Evolutionary conservation across 1,140 invertebrate species (phyloP).

Genomic region (Teleopsis dalmanni): DNA sequence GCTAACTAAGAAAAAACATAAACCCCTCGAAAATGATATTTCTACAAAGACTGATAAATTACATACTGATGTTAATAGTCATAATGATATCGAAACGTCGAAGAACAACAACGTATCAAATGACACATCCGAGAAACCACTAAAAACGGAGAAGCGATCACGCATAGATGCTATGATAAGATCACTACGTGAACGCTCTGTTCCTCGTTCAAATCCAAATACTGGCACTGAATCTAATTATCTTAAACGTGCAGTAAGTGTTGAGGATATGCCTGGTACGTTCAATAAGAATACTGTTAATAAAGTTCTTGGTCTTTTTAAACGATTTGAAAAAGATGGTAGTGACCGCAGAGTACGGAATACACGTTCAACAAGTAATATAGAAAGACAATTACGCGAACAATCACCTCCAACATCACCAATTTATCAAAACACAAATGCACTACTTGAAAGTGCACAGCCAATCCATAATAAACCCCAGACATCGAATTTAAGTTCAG

Average conservation of each 20-base stretch:
- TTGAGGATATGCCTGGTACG: slow-evolving; percentile 54
- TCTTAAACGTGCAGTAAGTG: slow-evolving; percentile 60
- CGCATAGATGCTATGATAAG: slow-evolving; percentile 49
- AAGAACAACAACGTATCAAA: neutral
- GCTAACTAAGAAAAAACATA: slow-evolving; percentile 23
- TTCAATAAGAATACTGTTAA: slow-evolving; percentile 54
- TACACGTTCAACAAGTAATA: slow-evolving; percentile 38
- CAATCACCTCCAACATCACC: slow-evolving; percentile 20
- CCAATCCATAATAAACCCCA: slow-evolving; percentile 24
- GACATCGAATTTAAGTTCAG: slow-evolving; percentile 6
- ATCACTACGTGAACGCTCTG: slow-evolving; percentile 55
- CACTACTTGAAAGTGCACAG: slow-evolving; percentile 23
- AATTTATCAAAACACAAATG: slow-evolving; percentile 33
- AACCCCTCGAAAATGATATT: slow-evolving; percentile 12
- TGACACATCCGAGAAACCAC: slow-evolving; percentile 18
- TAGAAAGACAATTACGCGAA: slow-evolving; percentile 27
- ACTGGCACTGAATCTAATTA: slow-evolving; percentile 52
- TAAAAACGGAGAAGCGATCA: slow-evolving; percentile 39
- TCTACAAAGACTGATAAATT: slow-evolving; percentile 6
- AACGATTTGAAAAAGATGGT: slow-evolving; percentile 54
- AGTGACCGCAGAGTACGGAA: slow-evolving; percentile 30
- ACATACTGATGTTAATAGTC: neutral
- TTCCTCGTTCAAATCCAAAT: slow-evolving; percentile 49
- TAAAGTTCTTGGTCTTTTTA: slow-evolving; percentile 63
- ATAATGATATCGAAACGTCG: slow-evolving; percentile 5